Evolutionary conservation across 30 jellyfish, hydroid and myxozoan species (phyloP), one percentile per base, ranked within the genome.

Genomic region (Phacellophora camtschatica): DNA sequence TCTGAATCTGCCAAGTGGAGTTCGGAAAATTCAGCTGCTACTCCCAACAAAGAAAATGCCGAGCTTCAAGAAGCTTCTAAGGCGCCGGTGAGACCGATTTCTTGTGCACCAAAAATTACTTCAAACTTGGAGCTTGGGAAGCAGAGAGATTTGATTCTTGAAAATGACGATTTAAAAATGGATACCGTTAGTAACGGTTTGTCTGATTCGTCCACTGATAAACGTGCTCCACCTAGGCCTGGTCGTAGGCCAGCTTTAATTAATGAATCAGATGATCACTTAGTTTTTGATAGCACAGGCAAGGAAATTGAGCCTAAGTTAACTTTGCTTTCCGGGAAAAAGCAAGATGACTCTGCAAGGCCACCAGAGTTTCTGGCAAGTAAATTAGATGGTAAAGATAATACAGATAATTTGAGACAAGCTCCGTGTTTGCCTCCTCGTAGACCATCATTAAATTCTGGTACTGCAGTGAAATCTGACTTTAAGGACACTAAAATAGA

Each of bases 221-320:
- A 70, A 33, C 69, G 64, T 30, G 64, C 54, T 15, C 85, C 85
- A 6, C 73, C 73, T 28, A 50, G 85, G 85, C 85, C 85, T 9
- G 53, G 53, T 11, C 85, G 18, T 49, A 27, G 85, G 42, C 85
- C 85, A 1, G 63, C 33, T 18, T 72, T 74, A 12, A 54, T 29
- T 34, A 12, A 15, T 5, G 22, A 49, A 15, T 4, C n/a, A 15
- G 22, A 49, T 49, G n/a, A 5, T 5, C n/a, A 12, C 16, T 25
- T 15, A 15, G 64, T 49, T 12, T 30, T 30, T 3, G 22, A 3
- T 15, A 12, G 29, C 22, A 12, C 5, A 15, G 29, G 16, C 29
- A 5, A 5, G 2, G 16, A 5, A 49, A 29, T 15, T 15, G 4
- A 29, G 4, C n/a, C n/a, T 5, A 12, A 6, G n/a, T 25, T 30